Percentiles rank a stretch among this genome's conserved stretches.
phyloP scores from a whole-genome alignment of 2,888 invertebrate genomes.

The Brachyopa scutellaris region DNA sequence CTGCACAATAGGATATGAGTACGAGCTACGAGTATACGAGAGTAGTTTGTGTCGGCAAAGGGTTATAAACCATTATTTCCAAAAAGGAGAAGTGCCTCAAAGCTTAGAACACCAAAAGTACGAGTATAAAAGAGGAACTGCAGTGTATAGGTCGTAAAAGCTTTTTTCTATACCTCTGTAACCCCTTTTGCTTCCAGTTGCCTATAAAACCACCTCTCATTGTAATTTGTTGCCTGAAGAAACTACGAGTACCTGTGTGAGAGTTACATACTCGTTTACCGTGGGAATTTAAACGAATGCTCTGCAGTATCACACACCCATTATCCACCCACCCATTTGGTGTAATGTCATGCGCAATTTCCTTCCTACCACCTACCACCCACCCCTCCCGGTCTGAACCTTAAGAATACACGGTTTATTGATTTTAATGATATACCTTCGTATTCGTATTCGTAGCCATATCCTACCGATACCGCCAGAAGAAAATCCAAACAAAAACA shows the following conservation, averaged over 20 bases:
- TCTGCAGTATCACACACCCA: constrained; percentile 11
- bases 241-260: constrained; percentile 44
- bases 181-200: not conserved
- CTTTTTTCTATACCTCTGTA: constrained; percentile 17
- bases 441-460: no score
- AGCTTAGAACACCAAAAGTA: constrained; percentile 35
- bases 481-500: constrained; percentile 42
- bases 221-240: constrained; percentile 59
- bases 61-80: constrained; percentile 63
- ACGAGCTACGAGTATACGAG: constrained; percentile 14
- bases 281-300: constrained; percentile 68
- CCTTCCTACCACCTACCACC: constrained; percentile 23
- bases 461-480: not conserved
- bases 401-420: constrained; percentile 66
- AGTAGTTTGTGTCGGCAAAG: constrained; percentile 47
- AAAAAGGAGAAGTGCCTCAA: constrained; percentile 23
- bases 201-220: constrained; percentile 14
- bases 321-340: not conserved
- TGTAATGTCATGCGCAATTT: constrained; percentile 69
- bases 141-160: constrained; percentile 56
- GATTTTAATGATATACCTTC: constrained; percentile 69
- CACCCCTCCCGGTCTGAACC: not conserved
- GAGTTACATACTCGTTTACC: constrained; percentile 31
- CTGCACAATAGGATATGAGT: constrained; percentile 43
- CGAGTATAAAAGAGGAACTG: constrained; percentile 27